Percentiles rank a stretch among this genome's conserved stretches.
phyloP scores from a whole-genome alignment of 1,140 invertebrate genomes.

The Lamellibrachia luymesi region DNA sequence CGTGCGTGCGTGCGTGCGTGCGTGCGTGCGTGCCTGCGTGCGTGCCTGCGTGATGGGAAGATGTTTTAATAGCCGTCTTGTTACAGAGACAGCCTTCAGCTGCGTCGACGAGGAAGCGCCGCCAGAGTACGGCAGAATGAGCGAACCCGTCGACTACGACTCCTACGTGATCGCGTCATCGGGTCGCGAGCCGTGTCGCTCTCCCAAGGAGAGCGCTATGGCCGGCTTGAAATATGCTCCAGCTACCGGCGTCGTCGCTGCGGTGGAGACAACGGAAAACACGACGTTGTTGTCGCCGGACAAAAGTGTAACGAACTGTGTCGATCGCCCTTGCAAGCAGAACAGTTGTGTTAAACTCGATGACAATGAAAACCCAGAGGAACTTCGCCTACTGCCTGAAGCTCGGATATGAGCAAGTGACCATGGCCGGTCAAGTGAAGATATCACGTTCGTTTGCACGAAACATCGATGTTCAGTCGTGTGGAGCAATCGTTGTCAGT shows the following conservation, averaged over 20 bases:
- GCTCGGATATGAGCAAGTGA: background rate
- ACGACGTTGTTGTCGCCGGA: background rate
- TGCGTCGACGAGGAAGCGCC: background rate
- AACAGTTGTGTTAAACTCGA: background rate
- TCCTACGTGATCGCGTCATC: background rate
- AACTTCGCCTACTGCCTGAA: background rate
- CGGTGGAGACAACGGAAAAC: background rate
- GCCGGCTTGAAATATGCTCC: background rate
- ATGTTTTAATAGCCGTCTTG: background rate
- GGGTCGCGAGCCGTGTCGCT: background rate
- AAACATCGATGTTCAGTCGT: background rate
- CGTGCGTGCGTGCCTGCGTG: background rate
- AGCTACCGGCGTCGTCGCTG: background rate
- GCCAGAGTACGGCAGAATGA: background rate
- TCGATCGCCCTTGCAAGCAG: background rate
- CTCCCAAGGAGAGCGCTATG: background rate
- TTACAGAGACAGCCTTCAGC: background rate
- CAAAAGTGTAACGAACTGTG: background rate
- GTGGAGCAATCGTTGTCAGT: background rate
- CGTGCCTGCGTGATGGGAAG: too few relatives aligned
- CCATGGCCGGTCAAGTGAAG: background rate
- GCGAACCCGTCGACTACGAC: background rate
- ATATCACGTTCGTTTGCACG: background rate
- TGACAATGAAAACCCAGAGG: background rate
- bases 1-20: background rate